Percentiles rank a stretch among this genome's conserved stretches.
Evolutionary conservation across 2,113 vertebrate species (phyloP).

Genomic region (Leptosomus discolor): DNA sequence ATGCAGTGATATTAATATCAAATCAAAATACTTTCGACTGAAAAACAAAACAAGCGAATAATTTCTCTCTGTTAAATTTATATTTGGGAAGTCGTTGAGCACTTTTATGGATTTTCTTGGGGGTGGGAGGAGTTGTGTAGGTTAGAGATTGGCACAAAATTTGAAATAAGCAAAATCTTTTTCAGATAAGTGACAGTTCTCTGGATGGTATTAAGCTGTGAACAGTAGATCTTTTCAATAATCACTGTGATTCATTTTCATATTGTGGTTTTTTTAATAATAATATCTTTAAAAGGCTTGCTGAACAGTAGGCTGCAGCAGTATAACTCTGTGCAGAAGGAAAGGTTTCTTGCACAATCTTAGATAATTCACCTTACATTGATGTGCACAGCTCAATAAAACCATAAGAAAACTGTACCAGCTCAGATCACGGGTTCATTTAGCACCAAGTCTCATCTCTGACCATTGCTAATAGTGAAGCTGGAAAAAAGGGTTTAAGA

Average conservation of each 20-base stretch:
- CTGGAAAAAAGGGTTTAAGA: not conserved
- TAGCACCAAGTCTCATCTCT: not conserved
- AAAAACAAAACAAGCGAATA: not conserved
- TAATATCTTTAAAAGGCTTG: conserved; percentile 52
- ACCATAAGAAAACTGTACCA: not conserved
- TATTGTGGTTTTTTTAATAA: conserved; percentile 50
- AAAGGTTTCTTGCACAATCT: not conserved
- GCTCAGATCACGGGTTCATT: not conserved
- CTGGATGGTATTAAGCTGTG: conserved; percentile 59
- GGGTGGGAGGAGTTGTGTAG: conserved; percentile 54
- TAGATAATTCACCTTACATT: conserved; percentile 27
- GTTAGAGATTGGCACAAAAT: conserved; percentile 62
- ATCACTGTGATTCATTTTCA: conserved; percentile 65
- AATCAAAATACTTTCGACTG: not conserved
- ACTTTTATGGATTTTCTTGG: conserved; percentile 61
- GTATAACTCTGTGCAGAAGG: conserved; percentile 17
- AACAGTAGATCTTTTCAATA: conserved; percentile 63
- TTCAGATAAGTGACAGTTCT: conserved; percentile 57
- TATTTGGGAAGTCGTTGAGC: conserved; percentile 17
- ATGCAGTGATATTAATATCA: not conserved
- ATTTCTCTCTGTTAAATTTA: conserved; percentile 11
- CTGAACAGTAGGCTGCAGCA: conserved; percentile 50
- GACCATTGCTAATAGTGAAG: not conserved
- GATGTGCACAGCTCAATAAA: not conserved
- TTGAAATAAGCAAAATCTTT: conserved; percentile 61